These are phyloP conservation scores for Cathartes aura DNA, from an alignment of 2,113 vertebrate species.

Conservation along the genomic window DNA sequence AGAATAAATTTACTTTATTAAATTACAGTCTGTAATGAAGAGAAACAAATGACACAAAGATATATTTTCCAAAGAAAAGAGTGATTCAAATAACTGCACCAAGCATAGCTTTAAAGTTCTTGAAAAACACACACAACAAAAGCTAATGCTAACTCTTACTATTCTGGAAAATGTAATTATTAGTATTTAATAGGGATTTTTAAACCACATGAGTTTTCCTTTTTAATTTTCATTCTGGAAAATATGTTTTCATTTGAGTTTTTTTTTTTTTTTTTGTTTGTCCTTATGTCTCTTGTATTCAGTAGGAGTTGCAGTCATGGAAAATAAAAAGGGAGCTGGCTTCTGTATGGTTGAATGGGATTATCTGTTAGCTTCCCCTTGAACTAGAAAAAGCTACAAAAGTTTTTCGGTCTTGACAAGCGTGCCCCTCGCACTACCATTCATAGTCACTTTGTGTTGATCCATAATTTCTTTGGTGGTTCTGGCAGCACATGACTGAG, in stretches of 20 bases:
- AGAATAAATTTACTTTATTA: neutral
- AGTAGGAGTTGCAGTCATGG: neutral
- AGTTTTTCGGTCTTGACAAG: neutral
- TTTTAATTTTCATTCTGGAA: neutral
- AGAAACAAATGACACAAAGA: neutral
- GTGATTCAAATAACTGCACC: neutral
- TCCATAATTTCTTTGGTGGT: neutral
- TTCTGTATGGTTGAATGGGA: neutral
- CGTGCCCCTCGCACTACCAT: neutral
- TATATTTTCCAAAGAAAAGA: neutral
- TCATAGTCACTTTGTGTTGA: neutral
- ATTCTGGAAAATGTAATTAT: neutral
- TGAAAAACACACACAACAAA: neutral
- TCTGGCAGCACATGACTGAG: neutral
- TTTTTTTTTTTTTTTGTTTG: neutral
- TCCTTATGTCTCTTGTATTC: neutral
- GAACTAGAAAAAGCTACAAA: neutral
- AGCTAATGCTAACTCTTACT: neutral
- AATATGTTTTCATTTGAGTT: neutral
- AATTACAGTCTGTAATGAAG: neutral
- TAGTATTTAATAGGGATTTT: neutral
- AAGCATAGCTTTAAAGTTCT: neutral
- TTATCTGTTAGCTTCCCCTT: neutral
- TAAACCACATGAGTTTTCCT: neutral
- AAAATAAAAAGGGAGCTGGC: neutral